phyloP scores from a whole-genome alignment of 1,140 invertebrate genomes.

The Drosophila aff. region DNA sequence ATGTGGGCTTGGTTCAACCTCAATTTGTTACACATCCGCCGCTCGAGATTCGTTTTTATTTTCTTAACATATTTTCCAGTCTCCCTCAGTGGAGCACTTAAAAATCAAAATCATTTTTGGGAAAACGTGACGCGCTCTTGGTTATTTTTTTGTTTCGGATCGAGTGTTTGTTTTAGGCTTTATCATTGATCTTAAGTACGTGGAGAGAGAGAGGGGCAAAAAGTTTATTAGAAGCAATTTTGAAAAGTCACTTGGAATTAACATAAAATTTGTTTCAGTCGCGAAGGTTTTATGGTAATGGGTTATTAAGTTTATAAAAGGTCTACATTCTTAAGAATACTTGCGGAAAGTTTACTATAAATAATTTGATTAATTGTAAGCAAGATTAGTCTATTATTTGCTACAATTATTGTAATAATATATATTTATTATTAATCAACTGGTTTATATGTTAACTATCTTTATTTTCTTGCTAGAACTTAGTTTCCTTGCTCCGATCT shows the following conservation, averaged over 20 bases:
- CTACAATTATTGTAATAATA: no score
- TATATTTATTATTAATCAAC: no score
- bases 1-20: constrained; percentile 55
- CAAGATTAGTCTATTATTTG: neutral
- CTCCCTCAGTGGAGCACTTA: constrained; percentile 52
- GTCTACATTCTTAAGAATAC: neutral
- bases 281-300: constrained; percentile 49
- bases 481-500: no score
- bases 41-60: constrained; percentile 55
- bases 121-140: constrained; percentile 67
- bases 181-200: constrained; percentile 56
- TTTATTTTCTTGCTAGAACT: no score
- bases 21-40: constrained; percentile 61
- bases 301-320: neutral
- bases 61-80: constrained; percentile 64
- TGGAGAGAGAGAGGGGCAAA: constrained; percentile 7
- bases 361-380: neutral
- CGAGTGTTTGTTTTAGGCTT: constrained; percentile 77
- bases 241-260: constrained; percentile 56
- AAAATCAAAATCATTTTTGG: constrained; percentile 42
- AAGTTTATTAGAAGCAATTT: constrained; percentile 57
- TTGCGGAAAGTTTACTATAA: neutral
- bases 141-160: constrained; percentile 12
- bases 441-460: no score
- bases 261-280: constrained; percentile 23